A percentile compares a stretch with the other conserved stretches of the same genome.
phyloP scores from a whole-genome alignment of 2,797 vertebrate genomes.

The Eremophila alpestris region DNA sequence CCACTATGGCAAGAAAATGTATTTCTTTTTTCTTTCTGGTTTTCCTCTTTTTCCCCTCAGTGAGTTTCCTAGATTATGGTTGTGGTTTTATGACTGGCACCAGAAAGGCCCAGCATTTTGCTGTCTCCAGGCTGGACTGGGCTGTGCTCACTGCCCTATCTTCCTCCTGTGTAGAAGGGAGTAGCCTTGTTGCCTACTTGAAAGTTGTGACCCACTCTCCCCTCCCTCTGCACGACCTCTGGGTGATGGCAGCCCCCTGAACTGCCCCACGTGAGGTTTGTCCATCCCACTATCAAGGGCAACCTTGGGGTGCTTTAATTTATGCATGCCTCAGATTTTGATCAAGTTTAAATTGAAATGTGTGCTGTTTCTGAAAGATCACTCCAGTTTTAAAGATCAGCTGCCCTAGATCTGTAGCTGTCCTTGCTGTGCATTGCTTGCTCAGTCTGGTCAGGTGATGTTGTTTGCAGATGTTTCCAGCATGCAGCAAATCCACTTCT shows the following conservation, averaged over 20 bases:
- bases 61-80: background rate
- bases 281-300: fast-evolving
- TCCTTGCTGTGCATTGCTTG: background rate
- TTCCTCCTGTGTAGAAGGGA: background rate
- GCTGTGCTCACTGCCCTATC: background rate
- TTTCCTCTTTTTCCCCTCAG: background rate
- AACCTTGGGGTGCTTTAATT: background rate
- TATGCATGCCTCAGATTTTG: background rate
- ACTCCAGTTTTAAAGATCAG: background rate
- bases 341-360: background rate
- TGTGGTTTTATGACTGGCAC: background rate
- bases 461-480: background rate
- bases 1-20: background rate
- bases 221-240: background rate
- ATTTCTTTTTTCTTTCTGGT: background rate
- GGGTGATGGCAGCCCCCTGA: background rate
- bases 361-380: background rate
- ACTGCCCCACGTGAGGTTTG: background rate
- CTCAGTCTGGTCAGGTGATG: background rate
- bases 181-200: background rate
- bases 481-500: background rate
- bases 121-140: background rate
- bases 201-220: background rate
- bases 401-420: background rate
- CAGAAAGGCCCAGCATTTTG: background rate